These are phyloP conservation scores for Lacerta agilis DNA, from an alignment of 2,797 vertebrate genomes.

Conservation along the genomic window DNA sequence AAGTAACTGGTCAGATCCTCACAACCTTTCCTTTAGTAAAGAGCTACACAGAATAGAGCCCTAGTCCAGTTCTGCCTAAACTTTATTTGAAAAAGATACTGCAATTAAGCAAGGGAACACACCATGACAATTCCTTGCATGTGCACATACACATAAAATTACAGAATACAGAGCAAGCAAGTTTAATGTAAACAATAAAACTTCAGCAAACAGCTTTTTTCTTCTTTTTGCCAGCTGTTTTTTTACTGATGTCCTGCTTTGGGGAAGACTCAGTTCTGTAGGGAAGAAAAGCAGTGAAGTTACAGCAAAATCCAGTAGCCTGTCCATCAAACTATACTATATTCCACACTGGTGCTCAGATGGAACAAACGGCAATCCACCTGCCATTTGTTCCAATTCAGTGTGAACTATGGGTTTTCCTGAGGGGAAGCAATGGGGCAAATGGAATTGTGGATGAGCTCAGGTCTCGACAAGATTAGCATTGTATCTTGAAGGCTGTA, in stretches of 20 bases:
- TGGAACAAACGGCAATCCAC: no score
- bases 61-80: neutral
- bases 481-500: no score
- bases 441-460: no score
- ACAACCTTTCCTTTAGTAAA: neutral
- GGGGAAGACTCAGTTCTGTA: slow-evolving; percentile 68
- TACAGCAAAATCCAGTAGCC: neutral
- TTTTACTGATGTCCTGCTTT: slow-evolving; percentile 74
- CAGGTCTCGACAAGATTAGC: no score
- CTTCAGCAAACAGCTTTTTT: slow-evolving; percentile 69
- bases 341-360: no score
- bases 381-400: no score
- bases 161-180: slow-evolving; percentile 19
- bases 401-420: no score
- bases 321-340: neutral
- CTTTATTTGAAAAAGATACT: slow-evolving; percentile 8
- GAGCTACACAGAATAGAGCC: neutral
- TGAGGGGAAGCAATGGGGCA: no score
- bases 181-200: slow-evolving; percentile 50
- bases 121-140: slow-evolving; percentile 47
- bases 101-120: neutral
- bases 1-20: neutral
- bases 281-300: slow-evolving; percentile 47
- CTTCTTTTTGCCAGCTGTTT: slow-evolving; percentile 77
- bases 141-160: neutral